A percentile compares a stretch with the other conserved stretches of the same genome.
Conservation (phyloP, 2,113 vertebrate genomes). For the Apodemus sylvaticus region DNA sequence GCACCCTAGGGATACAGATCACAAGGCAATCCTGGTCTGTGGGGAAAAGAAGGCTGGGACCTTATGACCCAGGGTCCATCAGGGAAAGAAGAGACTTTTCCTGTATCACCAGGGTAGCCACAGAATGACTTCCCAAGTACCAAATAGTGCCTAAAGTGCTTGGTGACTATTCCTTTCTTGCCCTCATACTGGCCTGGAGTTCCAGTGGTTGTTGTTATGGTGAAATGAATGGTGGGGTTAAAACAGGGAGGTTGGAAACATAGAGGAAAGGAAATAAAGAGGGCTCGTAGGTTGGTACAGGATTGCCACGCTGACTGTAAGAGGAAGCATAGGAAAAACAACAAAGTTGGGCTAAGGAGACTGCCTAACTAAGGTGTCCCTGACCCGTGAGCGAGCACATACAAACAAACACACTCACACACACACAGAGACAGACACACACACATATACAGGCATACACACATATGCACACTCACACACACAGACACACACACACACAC, state of each 20-base stretch:
- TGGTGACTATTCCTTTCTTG: not conserved
- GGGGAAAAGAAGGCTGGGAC: not conserved
- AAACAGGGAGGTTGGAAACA: not conserved
- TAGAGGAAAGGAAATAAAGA: not conserved
- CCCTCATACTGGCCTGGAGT: not conserved
- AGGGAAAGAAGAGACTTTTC: not conserved
- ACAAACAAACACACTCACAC: no score
- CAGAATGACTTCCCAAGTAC: not conserved
- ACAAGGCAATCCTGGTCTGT: not conserved
- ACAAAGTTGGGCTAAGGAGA: not conserved
- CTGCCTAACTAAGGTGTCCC: no score
- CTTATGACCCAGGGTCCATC: not conserved
- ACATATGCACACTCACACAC: no score
- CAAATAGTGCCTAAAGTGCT: not conserved
- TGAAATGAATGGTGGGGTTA: not conserved
- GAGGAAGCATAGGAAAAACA: not conserved
- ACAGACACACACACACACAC: no score
- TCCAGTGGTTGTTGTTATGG: not conserved
- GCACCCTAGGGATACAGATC: not conserved
- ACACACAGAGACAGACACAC: no score
- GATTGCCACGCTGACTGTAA: not conserved
- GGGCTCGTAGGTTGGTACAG: not conserved
- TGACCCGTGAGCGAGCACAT: not conserved
- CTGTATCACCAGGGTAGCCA: not conserved
- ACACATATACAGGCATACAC: no score